Base-by-base conservation (phyloP, 2,113 vertebrate species). In the Amblyopsis rosae region DNA sequence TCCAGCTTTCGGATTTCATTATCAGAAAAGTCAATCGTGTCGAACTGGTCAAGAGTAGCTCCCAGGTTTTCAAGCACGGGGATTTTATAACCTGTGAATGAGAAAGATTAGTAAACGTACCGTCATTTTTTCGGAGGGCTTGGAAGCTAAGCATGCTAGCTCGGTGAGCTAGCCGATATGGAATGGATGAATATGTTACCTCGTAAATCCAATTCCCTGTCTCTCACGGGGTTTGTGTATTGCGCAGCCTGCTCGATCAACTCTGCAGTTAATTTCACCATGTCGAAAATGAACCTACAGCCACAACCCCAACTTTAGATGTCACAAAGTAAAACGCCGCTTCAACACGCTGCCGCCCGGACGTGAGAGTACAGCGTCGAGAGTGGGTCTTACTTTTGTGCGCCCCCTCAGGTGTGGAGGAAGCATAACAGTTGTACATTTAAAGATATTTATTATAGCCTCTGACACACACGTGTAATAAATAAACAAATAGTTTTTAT, bases 1-100 rank as follows among this genome's bases (percentile, higher is more conserved):
- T 98, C 97, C 79, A 99, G 79, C 51, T 99, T 99, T 3, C 97
- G 84, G 62, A 98, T 92, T 81, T 98, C 98, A 68, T 99, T 99
- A 78, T 99, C 98, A 1, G 98, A 99, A 82, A 99, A 96, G 81
- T 99, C 97, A 8, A 99, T 94, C 0, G 96, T 95, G 83, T 99
- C 98, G 35, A 99, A 99, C 84, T 99, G 97, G 88, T 99, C 97
- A 79, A 99, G 82, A 8, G 98, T 98, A 0, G 97, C 98, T 0
- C 98, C 97, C 0, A 99, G 86, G 63, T 99, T 99, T 85, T 99
- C 98, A 66, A 99, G 93, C 6, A 99, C 97, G 0, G 97, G 96
- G 75, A 99, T 97, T 86, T 99, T 99, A 75, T 99, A 98, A 41
- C 95, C 98, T 76, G 57, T 32, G 55, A 47, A 12, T 46, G n/a